Evolutionary conservation across 2,113 vertebrate species (phyloP).

Genomic region (Bos indicus): DNA sequence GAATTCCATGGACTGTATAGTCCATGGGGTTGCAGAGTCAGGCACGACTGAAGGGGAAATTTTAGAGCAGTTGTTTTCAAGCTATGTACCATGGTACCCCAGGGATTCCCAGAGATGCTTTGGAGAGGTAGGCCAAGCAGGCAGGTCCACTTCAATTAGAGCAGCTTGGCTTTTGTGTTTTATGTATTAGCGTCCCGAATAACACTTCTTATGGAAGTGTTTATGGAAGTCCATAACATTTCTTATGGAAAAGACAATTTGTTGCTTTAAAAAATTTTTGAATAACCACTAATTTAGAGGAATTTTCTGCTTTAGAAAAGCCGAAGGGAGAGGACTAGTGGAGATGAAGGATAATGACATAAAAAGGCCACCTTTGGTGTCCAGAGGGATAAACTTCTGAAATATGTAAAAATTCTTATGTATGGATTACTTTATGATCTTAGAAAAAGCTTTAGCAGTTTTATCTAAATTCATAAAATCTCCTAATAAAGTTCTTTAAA

Average conservation of each 20-base stretch:
- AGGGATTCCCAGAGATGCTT: background rate
- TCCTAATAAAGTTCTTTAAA: background rate
- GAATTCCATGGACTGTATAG: background rate
- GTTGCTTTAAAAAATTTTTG: background rate
- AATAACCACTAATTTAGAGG: slow-evolving; percentile 16
- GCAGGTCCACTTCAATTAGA: background rate
- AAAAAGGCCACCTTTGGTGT: background rate
- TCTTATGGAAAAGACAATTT: background rate
- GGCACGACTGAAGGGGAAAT: background rate
- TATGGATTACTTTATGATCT: background rate
- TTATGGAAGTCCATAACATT: background rate
- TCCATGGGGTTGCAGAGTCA: background rate
- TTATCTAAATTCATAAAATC: background rate
- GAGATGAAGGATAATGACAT: background rate
- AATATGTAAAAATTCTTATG: background rate
- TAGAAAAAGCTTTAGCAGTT: slow-evolving; percentile 9
- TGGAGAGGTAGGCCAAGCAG: background rate
- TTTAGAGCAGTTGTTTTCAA: background rate
- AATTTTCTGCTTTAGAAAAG: background rate
- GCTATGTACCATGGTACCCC: background rate
- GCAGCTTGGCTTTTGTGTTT: background rate
- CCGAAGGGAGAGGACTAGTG: background rate
- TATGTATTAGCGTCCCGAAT: background rate
- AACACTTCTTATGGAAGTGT: background rate
- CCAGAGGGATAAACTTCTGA: slow-evolving; percentile 6